Evolutionary conservation across 2,797 vertebrate genomes (phyloP), one percentile per base, ranked within the genome.

Genomic region (Anas bernieri): DNA sequence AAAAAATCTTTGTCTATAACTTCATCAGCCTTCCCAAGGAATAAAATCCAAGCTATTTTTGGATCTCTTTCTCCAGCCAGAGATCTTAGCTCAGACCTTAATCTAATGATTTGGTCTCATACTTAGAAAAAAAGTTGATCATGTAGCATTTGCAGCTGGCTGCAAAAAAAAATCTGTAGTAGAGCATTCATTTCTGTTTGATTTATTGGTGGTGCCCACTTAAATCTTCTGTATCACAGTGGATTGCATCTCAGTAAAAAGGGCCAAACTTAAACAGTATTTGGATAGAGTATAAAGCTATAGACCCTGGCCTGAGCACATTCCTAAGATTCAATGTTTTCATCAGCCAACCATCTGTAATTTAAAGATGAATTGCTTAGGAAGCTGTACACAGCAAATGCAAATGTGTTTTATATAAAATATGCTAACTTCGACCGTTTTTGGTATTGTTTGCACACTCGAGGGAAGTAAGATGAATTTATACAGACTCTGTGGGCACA

Each of bases 201-300:
- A 94, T 94, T 94, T 94, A 93, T 90, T 83, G 90, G 66, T 83
- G 75, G 72, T 75, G 73, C 75, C 89, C 89, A 72, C 92, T 91
- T 94, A 91, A 90, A 95, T 81, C 84, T 93, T 84, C 85, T 73
- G 72, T n/a, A 74, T 56, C 83, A 93, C 5, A 13, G 90, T 81
- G 52, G 93, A 93, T 90, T 94, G 81, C 75, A 63, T 78, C 79
- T 92, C 90, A 81, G 90, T 69, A 83, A 88, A 96, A 94, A 91
- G 81, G 86, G 91, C 91, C 92, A 94, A 94, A 92, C 72, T 78
- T 87, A 94, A 94, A 93, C 90, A 88, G 81, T 89, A 66, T 94
- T 95, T 95, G 96, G 86, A 96, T 87, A 72, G 95, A 96, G 90
- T 94, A 91, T 90, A 94, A 96, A 93, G 86, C 58, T 94, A 83